Evolutionary conservation across 2,797 vertebrate genomes (phyloP), one percentile per base, ranked within the genome.

Genomic region (Ficedula albicollis): DNA sequence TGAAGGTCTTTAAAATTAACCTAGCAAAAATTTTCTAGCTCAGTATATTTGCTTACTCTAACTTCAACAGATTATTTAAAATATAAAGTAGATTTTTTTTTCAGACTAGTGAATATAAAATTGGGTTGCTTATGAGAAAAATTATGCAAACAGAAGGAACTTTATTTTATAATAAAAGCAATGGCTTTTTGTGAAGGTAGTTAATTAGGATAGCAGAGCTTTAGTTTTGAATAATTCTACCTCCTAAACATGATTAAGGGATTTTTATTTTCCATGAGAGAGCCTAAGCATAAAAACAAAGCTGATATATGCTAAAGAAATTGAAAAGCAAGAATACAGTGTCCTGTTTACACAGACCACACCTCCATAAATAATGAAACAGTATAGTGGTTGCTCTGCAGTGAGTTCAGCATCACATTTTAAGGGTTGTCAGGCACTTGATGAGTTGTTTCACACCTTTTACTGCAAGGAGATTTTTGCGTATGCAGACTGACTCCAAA

Each of bases 281-380:
- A 39, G 19, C 1, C 2, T 44, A 67, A 78, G 52, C 63, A 60
- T 74, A 70, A 67, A 90, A 87, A 13, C 15, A 63, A 94, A 95
- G 66, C 34, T 68, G 21, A 15, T 88, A 22, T 15, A 23, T 68
- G 58, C 38, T 68, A 22, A 88, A 90, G 82, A 91, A 94, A 54
- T 54, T 29, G 80, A 74, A 77, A 88, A 73, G 74, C 73, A 77
- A 70, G 55, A 77, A 22, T 75, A 52, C 12, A 46, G 30, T 91
- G 74, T 95, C 91, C 62, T 95, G 63, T 89, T 86, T 74, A 64
- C 38, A 30, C 41, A 73, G 79, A 67, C 38, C 66, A 67, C 52
- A 72, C 91, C 36, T 39, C 63, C 75, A 95, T 97, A 81, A 98
- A 97, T 98, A 97, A 97, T 97, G 82, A 67, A 98, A 59, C 43